phyloP scores from a whole-genome alignment of 2,797 vertebrate species.

The Rhodeus uyekii region DNA sequence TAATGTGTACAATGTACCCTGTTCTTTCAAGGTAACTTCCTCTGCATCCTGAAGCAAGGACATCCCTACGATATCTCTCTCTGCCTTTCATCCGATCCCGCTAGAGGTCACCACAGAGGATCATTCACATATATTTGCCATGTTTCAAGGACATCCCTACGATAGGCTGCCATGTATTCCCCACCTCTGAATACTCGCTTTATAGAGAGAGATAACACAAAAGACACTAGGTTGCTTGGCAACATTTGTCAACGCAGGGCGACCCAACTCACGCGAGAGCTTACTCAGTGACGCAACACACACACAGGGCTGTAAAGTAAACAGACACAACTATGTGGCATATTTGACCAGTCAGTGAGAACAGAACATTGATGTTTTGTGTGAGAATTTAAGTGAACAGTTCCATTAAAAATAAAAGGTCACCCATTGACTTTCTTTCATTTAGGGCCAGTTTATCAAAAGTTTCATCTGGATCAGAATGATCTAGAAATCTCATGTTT shows the following conservation, averaged over 20 bases:
- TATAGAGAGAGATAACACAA: slow-evolving; percentile 45
- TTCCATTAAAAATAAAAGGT: not conserved
- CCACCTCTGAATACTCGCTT: slow-evolving; percentile 39
- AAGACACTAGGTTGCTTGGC: slow-evolving; percentile 30
- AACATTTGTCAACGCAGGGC: slow-evolving; percentile 2
- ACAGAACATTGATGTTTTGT: slow-evolving; percentile 29
- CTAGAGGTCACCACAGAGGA: too few relatives aligned
- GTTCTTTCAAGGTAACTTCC: not conserved
- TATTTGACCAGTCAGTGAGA: slow-evolving; percentile 65
- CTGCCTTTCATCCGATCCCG: not conserved
- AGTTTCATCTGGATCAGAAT: not conserved
- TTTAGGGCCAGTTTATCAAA: not conserved
- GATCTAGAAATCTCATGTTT: not conserved
- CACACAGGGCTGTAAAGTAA: slow-evolving; percentile 22
- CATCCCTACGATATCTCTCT: not conserved
- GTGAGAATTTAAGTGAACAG: not conserved
- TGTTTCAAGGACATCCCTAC: not conserved
- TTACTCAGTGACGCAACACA: not conserved
- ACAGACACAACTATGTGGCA: slow-evolving; percentile 56
- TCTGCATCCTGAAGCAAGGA: not conserved
- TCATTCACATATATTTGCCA: not conserved
- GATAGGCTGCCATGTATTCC: not conserved
- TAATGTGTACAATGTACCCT: not conserved
- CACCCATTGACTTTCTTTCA: not conserved
- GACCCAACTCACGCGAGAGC: not conserved